A percentile compares a stretch with the other conserved stretches of the same genome.
These are phyloP conservation scores for Hippolais icterina DNA, from an alignment of 2,113 vertebrate species.

Conservation along the genomic window DNA sequence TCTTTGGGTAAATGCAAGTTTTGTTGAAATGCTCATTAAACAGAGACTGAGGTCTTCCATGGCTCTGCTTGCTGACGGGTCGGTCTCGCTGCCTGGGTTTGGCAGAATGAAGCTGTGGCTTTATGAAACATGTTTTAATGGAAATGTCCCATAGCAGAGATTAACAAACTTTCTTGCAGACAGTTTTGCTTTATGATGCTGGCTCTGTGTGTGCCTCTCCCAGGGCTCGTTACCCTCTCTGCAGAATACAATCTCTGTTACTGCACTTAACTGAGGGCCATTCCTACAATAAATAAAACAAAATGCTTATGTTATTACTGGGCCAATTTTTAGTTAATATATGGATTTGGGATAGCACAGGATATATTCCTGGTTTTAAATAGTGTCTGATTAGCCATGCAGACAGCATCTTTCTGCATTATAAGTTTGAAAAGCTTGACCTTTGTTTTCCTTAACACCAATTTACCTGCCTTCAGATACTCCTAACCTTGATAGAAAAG, in stretches of 20 bases:
- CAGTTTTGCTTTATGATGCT: slow-evolving; percentile 23
- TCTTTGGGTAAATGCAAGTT: slow-evolving; percentile 2
- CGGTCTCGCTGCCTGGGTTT: background rate
- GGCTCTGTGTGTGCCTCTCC: background rate
- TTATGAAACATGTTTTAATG: slow-evolving; percentile 13
- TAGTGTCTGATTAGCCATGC: background rate
- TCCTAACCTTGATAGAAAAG: background rate
- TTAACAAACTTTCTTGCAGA: background rate
- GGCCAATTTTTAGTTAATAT: background rate
- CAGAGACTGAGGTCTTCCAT: background rate
- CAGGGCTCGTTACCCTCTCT: background rate
- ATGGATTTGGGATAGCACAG: background rate
- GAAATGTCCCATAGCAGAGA: slow-evolving; percentile 4
- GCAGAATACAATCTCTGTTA: slow-evolving; percentile 6
- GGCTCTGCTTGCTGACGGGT: background rate
- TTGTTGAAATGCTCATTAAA: background rate
- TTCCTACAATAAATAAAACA: background rate
- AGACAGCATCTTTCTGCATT: background rate
- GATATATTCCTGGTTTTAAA: background rate
- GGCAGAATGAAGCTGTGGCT: slow-evolving; percentile 11
- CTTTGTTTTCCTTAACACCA: background rate
- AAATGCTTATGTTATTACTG: background rate
- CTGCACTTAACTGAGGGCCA: background rate
- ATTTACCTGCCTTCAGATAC: background rate
- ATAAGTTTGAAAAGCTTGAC: background rate